Evolutionary conservation across 30 jellyfish, hydroid and myxozoan species (phyloP).

Genomic region (Aurelia aurita): DNA sequence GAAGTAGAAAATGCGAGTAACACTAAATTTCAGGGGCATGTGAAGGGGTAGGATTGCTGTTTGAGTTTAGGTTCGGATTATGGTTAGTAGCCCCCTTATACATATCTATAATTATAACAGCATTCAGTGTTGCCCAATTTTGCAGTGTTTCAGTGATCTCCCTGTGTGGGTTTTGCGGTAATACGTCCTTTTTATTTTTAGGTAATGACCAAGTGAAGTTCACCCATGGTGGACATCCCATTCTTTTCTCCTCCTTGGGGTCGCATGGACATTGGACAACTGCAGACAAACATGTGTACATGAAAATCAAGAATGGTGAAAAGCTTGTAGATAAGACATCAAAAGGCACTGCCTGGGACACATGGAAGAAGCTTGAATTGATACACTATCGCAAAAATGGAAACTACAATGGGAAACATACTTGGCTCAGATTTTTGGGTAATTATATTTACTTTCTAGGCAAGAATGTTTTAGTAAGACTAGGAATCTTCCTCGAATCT

Average conservation of each 20-base stretch:
- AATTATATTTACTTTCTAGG: not conserved
- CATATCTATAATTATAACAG: too few relatives aligned
- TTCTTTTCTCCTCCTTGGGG: slow-evolving; percentile 25
- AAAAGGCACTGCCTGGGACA: slow-evolving; percentile 8
- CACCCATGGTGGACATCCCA: slow-evolving; percentile 26
- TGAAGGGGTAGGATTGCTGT: too few relatives aligned
- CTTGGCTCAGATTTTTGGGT: slow-evolving; percentile 48
- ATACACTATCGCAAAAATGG: not conserved
- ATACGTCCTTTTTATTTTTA: not conserved
- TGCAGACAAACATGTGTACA: not conserved
- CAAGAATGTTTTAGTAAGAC: too few relatives aligned
- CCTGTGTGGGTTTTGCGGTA: too few relatives aligned
- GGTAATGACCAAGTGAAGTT: slow-evolving; percentile 1
- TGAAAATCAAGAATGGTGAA: slow-evolving; percentile 26
- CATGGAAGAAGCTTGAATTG: slow-evolving; percentile 20
- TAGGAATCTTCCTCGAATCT: too few relatives aligned
- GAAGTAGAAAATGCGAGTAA: too few relatives aligned
- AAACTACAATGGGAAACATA: slow-evolving; percentile 11
- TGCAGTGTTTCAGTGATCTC: too few relatives aligned
- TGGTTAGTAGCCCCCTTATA: too few relatives aligned
- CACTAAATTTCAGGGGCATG: too few relatives aligned
- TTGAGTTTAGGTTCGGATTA: too few relatives aligned
- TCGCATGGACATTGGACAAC: slow-evolving; percentile 8
- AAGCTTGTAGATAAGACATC: slow-evolving; percentile 29
- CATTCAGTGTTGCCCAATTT: too few relatives aligned